Base-by-base conservation (phyloP, 2,797 vertebrate species). In the Urophycis tenuis region DNA sequence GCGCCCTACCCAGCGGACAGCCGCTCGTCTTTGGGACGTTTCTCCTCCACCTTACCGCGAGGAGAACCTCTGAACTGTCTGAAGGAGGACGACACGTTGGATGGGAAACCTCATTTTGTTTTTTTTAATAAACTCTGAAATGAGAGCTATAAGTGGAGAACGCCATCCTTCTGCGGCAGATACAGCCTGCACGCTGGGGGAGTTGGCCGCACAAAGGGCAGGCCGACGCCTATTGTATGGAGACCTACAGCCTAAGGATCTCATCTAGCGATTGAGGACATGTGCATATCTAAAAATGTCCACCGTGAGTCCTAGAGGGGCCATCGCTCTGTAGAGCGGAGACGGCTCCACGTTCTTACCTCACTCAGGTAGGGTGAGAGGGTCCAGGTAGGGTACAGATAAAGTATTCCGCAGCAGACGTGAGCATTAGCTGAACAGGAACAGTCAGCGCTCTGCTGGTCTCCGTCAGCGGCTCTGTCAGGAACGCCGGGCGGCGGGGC, bases 211-310 rank as follows among this genome's bases (percentile, higher is more conserved):
- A 88, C 83, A 87, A 86, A 77, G 84, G 74, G 80, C 81, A 81
- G 53, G 49, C 49, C 49, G 9, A 29, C 5, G n/a, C 9, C 11
- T 29, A 12, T 67, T 67, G 60, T 25, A 29, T 67, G 10, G 60
- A 64, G 75, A 78, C 79, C 82, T 84, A 78, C 83, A 84, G 89
- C 89, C 87, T 9, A 84, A 86, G 88, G 88, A 82, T 89, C 79
- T 81, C 53, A 77, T 77, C 80, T 32, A 81, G 78, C 83, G 81
- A 86, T 82, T 83, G 88, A 88, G 88, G 89, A 88, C 87, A 81
- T 74, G 77, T 75, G 82, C 80, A 81, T 30, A 49, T 81, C 82
- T 82, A 76, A 82, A 87, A 83, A 87, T 80, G 84, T 81, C 31
- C 9, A 15, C 45, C 1, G 0, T 32, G 31, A 79, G 80, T 53